These are phyloP conservation scores for Ectemnius continuus DNA, from an alignment of 2,888 invertebrate species.

Conservation along the genomic window DNA sequence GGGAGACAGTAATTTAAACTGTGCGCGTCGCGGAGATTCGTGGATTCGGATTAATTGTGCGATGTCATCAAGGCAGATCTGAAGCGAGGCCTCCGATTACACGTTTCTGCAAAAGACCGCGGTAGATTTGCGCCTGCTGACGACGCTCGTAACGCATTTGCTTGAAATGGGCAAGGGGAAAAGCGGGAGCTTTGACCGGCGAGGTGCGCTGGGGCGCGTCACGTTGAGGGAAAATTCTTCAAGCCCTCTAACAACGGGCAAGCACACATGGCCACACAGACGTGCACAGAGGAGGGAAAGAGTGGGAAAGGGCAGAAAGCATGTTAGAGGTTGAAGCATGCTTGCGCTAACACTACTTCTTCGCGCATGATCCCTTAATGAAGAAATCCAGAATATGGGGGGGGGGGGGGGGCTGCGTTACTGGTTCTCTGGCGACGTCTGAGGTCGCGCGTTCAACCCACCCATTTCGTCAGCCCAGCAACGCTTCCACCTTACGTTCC, in stretches of 20 bases:
- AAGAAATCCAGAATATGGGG: slow-evolving; percentile 68
- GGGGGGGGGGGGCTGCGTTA: slow-evolving; percentile 49
- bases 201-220: slow-evolving; percentile 35
- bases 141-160: background rate
- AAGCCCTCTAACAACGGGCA: slow-evolving; percentile 28
- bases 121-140: no score
- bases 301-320: no score
- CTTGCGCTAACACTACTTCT: slow-evolving; percentile 46
- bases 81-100: no score
- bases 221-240: slow-evolving; percentile 43
- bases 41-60: no score
- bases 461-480: slow-evolving; percentile 30
- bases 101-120: no score
- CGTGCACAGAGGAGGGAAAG: no score
- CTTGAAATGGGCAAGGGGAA: slow-evolving; percentile 21
- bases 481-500: slow-evolving; percentile 8
- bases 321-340: background rate
- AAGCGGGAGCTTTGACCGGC: slow-evolving; percentile 50
- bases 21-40: no score
- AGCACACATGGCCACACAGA: slow-evolving; percentile 6
- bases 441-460: slow-evolving; percentile 39
- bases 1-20: no score
- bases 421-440: slow-evolving; percentile 70
- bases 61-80: no score
- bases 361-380: slow-evolving; percentile 65